A percentile compares a stretch with the other conserved stretches of the same genome.
These are phyloP conservation scores for Ceratina calcarata DNA, from an alignment of 1,140 invertebrate species.

Conservation along the genomic window DNA sequence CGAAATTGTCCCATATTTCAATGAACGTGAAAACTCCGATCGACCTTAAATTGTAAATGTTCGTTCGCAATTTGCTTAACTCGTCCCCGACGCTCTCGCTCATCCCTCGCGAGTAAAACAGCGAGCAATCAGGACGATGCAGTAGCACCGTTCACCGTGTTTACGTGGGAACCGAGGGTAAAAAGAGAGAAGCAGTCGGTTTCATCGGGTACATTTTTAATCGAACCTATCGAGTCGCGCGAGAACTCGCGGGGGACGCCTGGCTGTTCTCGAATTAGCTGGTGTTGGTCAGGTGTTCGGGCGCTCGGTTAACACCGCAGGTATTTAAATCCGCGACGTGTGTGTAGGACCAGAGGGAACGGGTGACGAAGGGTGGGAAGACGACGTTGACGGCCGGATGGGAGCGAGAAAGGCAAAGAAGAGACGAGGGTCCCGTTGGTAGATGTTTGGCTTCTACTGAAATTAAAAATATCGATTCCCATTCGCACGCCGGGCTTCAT, in stretches of 20 bases:
- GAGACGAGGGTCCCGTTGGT: conserved; percentile 40
- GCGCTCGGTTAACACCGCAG: neutral
- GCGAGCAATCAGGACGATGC: conserved; percentile 39
- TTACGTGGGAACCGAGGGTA: neutral
- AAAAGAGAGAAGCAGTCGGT: neutral
- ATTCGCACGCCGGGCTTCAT: conserved; percentile 77
- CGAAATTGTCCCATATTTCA: conserved; percentile 47
- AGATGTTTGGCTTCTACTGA: conserved; percentile 80
- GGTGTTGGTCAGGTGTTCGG: conserved; percentile 49
- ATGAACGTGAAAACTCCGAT: conserved; percentile 33
- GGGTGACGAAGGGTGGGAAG: conserved; percentile 5
- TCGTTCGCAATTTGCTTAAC: conserved; percentile 40
- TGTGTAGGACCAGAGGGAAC: conserved; percentile 27
- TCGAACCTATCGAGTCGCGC: neutral
- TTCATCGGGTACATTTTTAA: conserved; percentile 10
- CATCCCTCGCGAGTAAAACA: neutral
- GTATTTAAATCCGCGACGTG: neutral
- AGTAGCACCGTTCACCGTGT: conserved; percentile 15
- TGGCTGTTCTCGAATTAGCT: conserved; percentile 32
- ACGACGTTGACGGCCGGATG: conserved; percentile 1
- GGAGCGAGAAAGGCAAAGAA: neutral
- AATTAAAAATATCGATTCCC: conserved; percentile 81
- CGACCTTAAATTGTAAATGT: conserved; percentile 37
- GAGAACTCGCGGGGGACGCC: neutral
- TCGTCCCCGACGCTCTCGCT: neutral